Percentiles rank a stretch among this genome's conserved stretches.
These are phyloP conservation scores for Drosophila ogumai DNA, from an alignment of 1,140 invertebrate species.

Conservation along the genomic window DNA sequence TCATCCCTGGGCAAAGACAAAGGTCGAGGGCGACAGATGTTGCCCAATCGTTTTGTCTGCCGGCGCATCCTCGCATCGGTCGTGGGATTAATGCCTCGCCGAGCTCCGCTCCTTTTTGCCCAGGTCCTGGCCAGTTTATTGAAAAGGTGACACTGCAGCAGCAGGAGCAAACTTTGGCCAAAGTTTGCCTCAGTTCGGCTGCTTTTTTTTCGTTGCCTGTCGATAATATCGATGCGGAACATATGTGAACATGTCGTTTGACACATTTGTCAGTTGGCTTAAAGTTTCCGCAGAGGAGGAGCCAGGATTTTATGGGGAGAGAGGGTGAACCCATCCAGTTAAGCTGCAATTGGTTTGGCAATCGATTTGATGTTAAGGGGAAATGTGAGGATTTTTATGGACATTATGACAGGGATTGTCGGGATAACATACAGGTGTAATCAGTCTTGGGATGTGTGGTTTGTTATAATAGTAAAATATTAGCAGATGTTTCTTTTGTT, in stretches of 20 bases:
- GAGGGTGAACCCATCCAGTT: conserved; percentile 5
- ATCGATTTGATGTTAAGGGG: neutral
- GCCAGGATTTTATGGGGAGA: neutral
- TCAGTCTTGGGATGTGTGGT: too few relatives aligned
- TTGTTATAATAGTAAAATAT: neutral
- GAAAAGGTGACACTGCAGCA: conserved; percentile 76
- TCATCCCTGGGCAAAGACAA: conserved; percentile 51
- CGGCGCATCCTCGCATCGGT: conserved; percentile 60
- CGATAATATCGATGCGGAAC: conserved; percentile 80
- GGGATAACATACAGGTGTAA: neutral
- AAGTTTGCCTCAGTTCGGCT: conserved; percentile 55
- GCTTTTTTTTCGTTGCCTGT: conserved; percentile 22
- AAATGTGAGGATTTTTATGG: conserved; percentile 4
- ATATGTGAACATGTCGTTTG: conserved; percentile 82
- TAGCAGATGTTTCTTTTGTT: too few relatives aligned
- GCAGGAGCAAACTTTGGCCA: conserved; percentile 47
- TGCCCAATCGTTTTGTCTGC: conserved; percentile 77
- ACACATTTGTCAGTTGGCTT: conserved; percentile 82
- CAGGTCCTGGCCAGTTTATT: conserved; percentile 72
- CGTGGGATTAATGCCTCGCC: conserved; percentile 75
- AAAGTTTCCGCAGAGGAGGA: conserved; percentile 38
- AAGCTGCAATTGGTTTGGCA: conserved; percentile 39
- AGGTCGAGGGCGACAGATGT: conserved; percentile 75
- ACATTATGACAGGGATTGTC: conserved; percentile 4
- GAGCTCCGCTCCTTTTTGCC: conserved; percentile 27